Conservation (phyloP, 2,888 invertebrate genomes). For the Ormyrus pomaceus region DNA sequence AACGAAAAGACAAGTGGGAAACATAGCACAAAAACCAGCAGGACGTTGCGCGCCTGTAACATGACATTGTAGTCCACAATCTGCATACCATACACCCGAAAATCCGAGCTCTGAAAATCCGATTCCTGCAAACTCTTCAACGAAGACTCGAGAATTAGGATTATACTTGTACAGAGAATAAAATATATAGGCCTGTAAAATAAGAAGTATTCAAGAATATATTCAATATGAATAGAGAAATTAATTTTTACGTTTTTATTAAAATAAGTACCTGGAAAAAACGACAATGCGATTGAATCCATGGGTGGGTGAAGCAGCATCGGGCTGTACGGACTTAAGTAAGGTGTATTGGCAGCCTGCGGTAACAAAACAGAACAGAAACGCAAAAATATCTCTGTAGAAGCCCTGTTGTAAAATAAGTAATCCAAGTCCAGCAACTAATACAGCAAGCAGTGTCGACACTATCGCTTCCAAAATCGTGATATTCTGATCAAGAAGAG, state of each 20-base stretch:
- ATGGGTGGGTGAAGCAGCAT: slow-evolving; percentile 98
- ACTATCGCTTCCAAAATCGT: slow-evolving; percentile 88
- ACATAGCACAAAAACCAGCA: slow-evolving; percentile 88
- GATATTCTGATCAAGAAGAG: slow-evolving; percentile 94
- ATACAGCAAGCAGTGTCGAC: slow-evolving; percentile 88
- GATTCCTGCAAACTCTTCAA: slow-evolving; percentile 73
- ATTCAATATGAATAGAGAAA: background rate
- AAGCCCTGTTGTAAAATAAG: slow-evolving; percentile 88
- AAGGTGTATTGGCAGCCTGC: slow-evolving; percentile 98
- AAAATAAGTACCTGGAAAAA: slow-evolving; percentile 80
- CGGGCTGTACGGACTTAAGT: slow-evolving; percentile 98
- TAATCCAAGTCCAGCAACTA: slow-evolving; percentile 91
- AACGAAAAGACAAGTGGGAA: slow-evolving; percentile 96
- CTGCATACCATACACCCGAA: slow-evolving; percentile 75
- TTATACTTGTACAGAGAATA: slow-evolving; percentile 81
- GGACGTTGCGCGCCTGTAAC: slow-evolving; percentile 82
- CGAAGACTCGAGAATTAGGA: slow-evolving; percentile 71
- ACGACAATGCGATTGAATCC: slow-evolving; percentile 97
- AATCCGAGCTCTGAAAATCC: slow-evolving; percentile 73
- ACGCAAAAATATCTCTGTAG: slow-evolving; percentile 94
- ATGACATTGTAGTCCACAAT: slow-evolving; percentile 81
- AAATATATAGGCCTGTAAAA: slow-evolving; percentile 94
- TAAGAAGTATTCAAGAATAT: background rate
- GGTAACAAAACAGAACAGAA: slow-evolving; percentile 97
- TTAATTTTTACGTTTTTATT: background rate